Evolutionary conservation across 2,888 invertebrate genomes (phyloP), one percentile per base, ranked within the genome.

Genomic region (Cecidostiba fungosa): DNA sequence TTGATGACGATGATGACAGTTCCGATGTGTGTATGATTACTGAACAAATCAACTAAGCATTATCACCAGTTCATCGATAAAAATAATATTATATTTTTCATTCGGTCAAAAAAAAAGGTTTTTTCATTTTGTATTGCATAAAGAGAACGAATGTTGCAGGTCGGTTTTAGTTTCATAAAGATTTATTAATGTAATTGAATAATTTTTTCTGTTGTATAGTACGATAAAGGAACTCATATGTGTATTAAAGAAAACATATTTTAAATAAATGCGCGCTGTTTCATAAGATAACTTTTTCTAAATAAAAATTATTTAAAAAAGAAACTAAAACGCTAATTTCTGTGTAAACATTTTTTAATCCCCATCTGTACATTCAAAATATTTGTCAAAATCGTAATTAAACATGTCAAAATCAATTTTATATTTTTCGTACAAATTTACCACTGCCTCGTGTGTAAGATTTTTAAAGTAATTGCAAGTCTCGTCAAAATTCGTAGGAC

Each of bases 341-440:
- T 29, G 6, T 59, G 0, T 83, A 14, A 2, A 69, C 54, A 36
- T 4, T 26, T 10, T 74, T 73, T 66, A 82, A 79, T 87, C 86
- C 47, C 88, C 86, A 16, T 85, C 87, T 16, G 87, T 88, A 85
- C 93, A 93, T 83, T 89, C 87, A 19, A 91, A 82, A 78, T 93
- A 93, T 54, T 88, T 88, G 39, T 90, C 88, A 50, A 90, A 84
- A 39, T 90, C 87, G 74, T 93, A 93, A 87, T 91, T 88, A 82
- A 93, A 93, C 91, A 93, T 92, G 81, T 93, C 91, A 85, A 93
- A 93, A 76, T 93, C 93, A 14, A 92, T 88, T 88, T 90, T 90
- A 66, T 93, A 93, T 82, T 90, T 90, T 36, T 91, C 84, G 29
- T 92, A 92, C 54, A 93, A 88, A 85, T 89, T 89, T 3, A 89